Evolutionary conservation across 2,113 vertebrate genomes (phyloP).

Genomic region (Merops nubicus): DNA sequence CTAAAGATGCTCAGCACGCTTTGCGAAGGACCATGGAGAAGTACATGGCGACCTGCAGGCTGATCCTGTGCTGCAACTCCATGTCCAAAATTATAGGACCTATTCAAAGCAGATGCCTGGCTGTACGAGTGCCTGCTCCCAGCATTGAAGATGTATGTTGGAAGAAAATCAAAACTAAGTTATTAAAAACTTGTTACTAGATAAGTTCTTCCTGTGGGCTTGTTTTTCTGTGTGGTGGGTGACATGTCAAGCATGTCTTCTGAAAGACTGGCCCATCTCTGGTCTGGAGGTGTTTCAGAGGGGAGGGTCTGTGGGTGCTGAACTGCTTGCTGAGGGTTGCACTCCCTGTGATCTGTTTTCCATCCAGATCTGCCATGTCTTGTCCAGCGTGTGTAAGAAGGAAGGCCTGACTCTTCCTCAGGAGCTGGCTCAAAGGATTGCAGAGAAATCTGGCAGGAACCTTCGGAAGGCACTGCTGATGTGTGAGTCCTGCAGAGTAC

Average conservation of each 20-base stretch:
- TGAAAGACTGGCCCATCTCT: not conserved
- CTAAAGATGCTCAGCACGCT: constrained; percentile 96
- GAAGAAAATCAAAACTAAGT: not conserved
- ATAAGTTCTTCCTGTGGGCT: not conserved
- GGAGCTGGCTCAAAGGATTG: constrained; percentile 87
- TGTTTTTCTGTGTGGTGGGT: not conserved
- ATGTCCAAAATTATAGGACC: constrained; percentile 96
- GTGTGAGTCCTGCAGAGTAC: constrained; percentile 96
- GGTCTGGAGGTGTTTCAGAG: not conserved
- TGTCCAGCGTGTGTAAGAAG: constrained; percentile 91
- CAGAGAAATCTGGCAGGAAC: constrained; percentile 92
- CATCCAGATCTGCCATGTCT: constrained; percentile 87
- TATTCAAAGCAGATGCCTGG: constrained; percentile 93
- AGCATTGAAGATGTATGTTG: constrained; percentile 87
- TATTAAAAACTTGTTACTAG: not conserved
- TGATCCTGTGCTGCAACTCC: constrained; percentile 94
- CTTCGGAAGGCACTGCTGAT: constrained; percentile 94
- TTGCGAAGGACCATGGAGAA: constrained; percentile 98
- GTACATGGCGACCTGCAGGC: constrained; percentile 93
- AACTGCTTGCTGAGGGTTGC: not conserved
- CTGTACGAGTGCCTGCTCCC: constrained; percentile 90
- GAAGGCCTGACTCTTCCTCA: constrained; percentile 90
- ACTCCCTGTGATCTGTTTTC: not conserved
- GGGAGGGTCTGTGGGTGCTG: not conserved
- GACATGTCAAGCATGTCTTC: not conserved